Evolutionary conservation across 2,888 invertebrate genomes (phyloP).

Genomic region (Lobophora halterata): DNA sequence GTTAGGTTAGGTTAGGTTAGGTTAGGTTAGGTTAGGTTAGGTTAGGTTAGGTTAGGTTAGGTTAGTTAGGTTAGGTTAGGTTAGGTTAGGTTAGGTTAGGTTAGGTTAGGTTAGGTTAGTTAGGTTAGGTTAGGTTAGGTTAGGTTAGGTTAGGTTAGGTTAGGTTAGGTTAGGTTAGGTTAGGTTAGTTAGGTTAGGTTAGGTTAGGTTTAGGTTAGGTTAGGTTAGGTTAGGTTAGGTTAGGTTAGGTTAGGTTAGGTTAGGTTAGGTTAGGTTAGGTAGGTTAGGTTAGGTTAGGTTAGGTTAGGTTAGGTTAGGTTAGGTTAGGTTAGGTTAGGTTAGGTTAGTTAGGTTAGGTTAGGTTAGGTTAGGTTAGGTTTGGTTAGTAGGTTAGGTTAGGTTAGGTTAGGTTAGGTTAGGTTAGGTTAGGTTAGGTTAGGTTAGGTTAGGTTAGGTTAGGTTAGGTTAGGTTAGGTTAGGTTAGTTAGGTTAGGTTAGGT

Average conservation of each 20-base stretch:
- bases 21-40: conserved; percentile 6
- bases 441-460: conserved; percentile 11
- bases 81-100: not conserved
- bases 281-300: conserved; percentile 7
- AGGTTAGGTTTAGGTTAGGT: conserved; percentile 7
- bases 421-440: conserved; percentile 19
- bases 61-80: not conserved
- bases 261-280: too few relatives aligned
- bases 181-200: conserved; percentile 5
- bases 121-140: not conserved
- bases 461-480: conserved; percentile 14
- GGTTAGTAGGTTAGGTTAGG: conserved; percentile 12
- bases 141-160: conserved; percentile 1
- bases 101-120: not conserved
- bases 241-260: conserved; percentile 18
- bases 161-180: conserved; percentile 1
- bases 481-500: conserved; percentile 17
- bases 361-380: conserved; percentile 4
- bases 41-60: not conserved
- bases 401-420: conserved; percentile 15
- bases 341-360: conserved; percentile 9
- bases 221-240: conserved; percentile 15
- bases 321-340: conserved; percentile 12
- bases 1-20: conserved; percentile 11
- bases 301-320: conserved; percentile 10